Base-by-base conservation (phyloP, 2,797 vertebrate genomes). In the Coendou prehensilis region DNA sequence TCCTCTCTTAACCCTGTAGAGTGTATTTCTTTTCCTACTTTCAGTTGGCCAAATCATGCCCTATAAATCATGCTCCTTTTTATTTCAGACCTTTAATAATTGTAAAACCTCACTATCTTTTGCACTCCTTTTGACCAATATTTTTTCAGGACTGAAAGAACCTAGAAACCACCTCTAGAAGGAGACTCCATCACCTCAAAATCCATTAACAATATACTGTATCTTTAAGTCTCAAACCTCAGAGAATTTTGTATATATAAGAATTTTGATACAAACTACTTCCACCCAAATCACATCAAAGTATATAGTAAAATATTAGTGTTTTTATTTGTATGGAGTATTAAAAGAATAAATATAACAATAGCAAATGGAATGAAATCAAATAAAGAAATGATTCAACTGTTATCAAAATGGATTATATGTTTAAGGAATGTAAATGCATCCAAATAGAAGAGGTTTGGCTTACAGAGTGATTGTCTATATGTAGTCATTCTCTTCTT, bases 401-500 rank as follows among this genome's bases (percentile, higher is more conserved):
- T 95, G 89, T 92, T 83, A 91, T 88, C 84, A 91, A 84, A 96
- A 89, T 75, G 13, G n/a, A 81, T 93, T 95, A 80, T 61, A 69
- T 80, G 26, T 93, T 95, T 94, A 91, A 79, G 75, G 75, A 96
- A 94, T 89, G 88, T 92, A 61, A 86, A 92, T 96, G 86, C 52
- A 73, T 92, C 75, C 75, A 95, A 92, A 95, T 33, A 97, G 56
- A 91, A 79, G 71, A 96, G 56, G 45, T 23, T 93, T 90, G 61
- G 57, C 92, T 95, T 90, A 73, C 30, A 47, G 69, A 94, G 54
- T 30, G 23, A 86, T 52, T 92, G 91, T 89, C 95, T 50, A 33
- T 69, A 71, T 97, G 95, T 96, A 95, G 89, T 83, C 54, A 95
- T 91, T 97, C 78, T 95, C 69, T 96, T 50, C 56, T 96, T 94